phyloP scores from a whole-genome alignment of 2,797 vertebrate species.

The Ctenochaetus hawaiiensis region DNA sequence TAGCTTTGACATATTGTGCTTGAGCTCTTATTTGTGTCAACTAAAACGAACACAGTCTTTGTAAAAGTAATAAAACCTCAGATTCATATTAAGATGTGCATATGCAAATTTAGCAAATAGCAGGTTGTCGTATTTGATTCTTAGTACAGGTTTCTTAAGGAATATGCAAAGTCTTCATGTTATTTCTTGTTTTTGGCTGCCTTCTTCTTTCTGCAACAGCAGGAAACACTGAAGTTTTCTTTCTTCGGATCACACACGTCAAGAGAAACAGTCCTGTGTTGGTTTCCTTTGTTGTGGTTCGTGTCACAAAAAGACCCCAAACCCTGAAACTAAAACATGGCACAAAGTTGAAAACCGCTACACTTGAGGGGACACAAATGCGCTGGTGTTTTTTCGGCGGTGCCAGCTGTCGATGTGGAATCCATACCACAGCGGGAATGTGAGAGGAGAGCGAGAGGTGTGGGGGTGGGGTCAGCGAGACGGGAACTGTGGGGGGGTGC shows the following conservation, averaged over 20 bases:
- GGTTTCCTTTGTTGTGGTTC: slow-evolving; percentile 17
- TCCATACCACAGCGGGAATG: slow-evolving; percentile 81
- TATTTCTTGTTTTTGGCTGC: slow-evolving; percentile 6
- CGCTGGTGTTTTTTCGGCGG: slow-evolving; percentile 48
- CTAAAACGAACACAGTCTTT: too few relatives aligned
- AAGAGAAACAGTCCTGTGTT: not conserved
- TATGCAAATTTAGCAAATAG: not conserved
- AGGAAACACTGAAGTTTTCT: not conserved
- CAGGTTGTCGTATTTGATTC: not conserved
- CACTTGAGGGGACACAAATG: slow-evolving; percentile 42
- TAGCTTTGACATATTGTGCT: not conserved
- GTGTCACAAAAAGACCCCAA: not conserved
- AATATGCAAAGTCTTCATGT: not conserved
- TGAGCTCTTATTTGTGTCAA: not conserved
- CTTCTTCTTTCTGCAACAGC: not conserved
- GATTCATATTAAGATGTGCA: too few relatives aligned
- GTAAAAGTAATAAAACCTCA: too few relatives aligned
- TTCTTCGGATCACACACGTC: not conserved
- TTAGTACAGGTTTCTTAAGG: not conserved
- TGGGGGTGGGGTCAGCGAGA: slow-evolving; percentile 74
- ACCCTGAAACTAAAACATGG: slow-evolving; percentile 28
- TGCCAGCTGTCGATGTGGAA: slow-evolving; percentile 85
- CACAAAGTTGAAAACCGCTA: slow-evolving; percentile 48
- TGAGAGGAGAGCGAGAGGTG: slow-evolving; percentile 81
- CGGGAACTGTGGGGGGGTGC: slow-evolving; percentile 45